phyloP scores from a whole-genome alignment of 2,888 invertebrate species.

The Acanthosepion pharaonis region DNA sequence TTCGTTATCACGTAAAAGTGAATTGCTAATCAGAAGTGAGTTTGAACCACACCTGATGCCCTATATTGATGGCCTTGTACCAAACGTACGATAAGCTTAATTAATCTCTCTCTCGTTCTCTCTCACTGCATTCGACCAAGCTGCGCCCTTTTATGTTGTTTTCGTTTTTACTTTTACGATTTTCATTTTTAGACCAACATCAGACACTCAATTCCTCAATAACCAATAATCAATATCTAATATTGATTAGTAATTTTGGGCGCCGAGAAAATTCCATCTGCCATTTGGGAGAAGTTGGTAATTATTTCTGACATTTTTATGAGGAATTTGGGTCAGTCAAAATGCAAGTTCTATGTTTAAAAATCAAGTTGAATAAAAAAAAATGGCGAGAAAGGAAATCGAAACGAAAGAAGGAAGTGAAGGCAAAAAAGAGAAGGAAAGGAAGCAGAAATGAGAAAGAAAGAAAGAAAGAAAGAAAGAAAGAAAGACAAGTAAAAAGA shows the following conservation, averaged over 20 bases:
- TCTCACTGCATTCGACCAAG: too few species aligned
- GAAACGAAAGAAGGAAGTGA: neutral
- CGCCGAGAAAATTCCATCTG: neutral
- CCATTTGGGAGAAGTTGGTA: neutral
- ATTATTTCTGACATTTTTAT: neutral
- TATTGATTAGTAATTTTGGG: neutral
- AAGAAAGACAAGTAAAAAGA: rapidly evolving
- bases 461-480: neutral
- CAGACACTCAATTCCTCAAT: neutral
- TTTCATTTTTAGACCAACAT: neutral
- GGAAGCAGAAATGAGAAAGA: neutral
- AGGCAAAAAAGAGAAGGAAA: neutral
- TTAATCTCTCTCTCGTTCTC: too few species aligned
- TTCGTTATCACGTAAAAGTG: too few species aligned
- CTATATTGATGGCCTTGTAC: too few species aligned
- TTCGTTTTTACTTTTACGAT: neutral
- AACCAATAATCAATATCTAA: neutral
- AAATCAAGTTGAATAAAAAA: neutral
- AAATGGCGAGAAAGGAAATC: neutral
- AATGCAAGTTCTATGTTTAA: neutral
- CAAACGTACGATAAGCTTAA: too few species aligned
- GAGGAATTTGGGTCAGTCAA: neutral
- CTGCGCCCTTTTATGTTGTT: too few species aligned
- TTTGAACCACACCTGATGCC: too few species aligned
- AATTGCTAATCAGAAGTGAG: too few species aligned